phyloP scores from a whole-genome alignment of 1,140 invertebrate genomes.

The Dreissena polymorpha region DNA sequence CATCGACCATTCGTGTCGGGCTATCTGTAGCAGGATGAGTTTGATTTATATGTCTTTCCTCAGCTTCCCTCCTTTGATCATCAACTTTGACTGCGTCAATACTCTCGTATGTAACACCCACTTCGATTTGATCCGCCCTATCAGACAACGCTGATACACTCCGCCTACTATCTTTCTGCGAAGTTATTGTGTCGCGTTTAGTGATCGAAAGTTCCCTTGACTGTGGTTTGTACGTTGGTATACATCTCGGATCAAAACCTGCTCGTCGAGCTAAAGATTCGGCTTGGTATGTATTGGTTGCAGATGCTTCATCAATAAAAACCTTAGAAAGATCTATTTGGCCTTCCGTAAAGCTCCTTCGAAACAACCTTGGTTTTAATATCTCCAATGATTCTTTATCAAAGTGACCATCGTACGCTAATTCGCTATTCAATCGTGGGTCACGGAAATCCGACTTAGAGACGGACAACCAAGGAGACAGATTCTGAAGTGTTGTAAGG shows the following conservation, averaged over 20 bases:
- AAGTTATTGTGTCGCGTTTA: background rate
- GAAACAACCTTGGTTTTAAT: background rate
- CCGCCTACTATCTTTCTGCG: background rate
- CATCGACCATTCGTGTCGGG: background rate
- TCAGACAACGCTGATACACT: background rate
- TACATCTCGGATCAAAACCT: too few species aligned
- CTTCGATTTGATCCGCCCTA: too few species aligned
- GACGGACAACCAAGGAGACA: constrained; percentile 41
- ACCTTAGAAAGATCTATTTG: constrained; percentile 16
- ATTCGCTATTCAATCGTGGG: constrained; percentile 14
- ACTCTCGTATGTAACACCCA: background rate
- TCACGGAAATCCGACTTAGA: constrained; percentile 43
- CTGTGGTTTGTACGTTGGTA: background rate
- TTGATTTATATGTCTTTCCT: too few species aligned
- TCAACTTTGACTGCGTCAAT: constrained; percentile 20
- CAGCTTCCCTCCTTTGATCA: background rate
- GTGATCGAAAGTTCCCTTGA: background rate
- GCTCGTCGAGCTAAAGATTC: too few species aligned
- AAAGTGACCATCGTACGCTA: background rate
- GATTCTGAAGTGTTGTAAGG: constrained; percentile 25
- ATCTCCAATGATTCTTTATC: too few species aligned
- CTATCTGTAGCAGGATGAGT: too few species aligned
- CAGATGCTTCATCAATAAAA: background rate
- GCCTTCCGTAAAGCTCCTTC: constrained; percentile 15
- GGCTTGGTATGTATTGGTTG: background rate